Conservation (phyloP, 2,888 invertebrate species). For the Nemoura dubitans region DNA sequence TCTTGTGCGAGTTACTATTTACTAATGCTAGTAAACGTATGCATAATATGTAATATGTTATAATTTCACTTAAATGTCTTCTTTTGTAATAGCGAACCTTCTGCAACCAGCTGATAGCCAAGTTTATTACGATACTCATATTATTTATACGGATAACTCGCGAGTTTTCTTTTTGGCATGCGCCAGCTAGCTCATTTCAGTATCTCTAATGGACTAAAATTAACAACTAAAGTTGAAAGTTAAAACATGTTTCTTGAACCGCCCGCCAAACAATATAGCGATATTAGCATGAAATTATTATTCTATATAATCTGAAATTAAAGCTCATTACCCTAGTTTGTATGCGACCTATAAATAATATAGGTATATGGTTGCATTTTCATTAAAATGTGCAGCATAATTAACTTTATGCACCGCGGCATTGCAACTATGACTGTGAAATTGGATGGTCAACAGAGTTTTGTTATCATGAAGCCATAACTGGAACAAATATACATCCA, state of each 20-base stretch:
- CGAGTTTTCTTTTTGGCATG: background rate
- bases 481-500: background rate
- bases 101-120: background rate
- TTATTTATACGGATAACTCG: background rate
- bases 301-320: background rate
- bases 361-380: background rate
- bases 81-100: background rate
- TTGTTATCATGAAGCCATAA: background rate
- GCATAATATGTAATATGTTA: background rate
- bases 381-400: conserved; percentile 7
- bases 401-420: background rate
- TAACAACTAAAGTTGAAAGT: background rate
- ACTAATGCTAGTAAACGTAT: background rate
- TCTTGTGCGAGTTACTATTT: background rate
- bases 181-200: background rate
- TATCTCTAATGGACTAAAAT: background rate
- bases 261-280: background rate
- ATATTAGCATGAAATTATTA: background rate
- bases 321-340: background rate
- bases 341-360: background rate
- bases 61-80: background rate
- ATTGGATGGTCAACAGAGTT: background rate
- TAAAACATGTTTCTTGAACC: background rate
- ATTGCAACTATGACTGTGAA: background rate
- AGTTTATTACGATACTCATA: background rate